Base-by-base conservation (phyloP, 2,113 vertebrate species). In the Siphamia tubifer region DNA sequence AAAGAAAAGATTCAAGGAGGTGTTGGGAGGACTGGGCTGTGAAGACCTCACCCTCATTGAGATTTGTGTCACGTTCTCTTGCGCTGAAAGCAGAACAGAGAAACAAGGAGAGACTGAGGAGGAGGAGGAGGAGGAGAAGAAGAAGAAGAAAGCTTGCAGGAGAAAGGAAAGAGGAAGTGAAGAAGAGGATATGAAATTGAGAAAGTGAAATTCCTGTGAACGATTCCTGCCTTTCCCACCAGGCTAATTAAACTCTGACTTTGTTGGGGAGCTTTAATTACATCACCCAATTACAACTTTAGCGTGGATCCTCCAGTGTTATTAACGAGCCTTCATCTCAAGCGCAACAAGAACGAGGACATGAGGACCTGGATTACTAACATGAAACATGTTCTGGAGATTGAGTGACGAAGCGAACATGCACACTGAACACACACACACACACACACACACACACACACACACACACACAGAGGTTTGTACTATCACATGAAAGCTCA, bases 181-280 rank as follows among this genome's bases (percentile, higher is more conserved):
- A 7, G 44, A 47, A 13, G 23, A 62, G 54, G 56, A 67, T 28
- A 25, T 39, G 5, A 74, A 74, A 76, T 38, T 28, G 45, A 66
- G 61, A 36, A 30, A 53, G 65, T 8, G 56, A 72, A 63, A 77
- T 77, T 80, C 64, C 55, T 23, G 31, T 45, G 35, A 84, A 81
- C 10, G 15, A 70, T 55, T 72, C 62, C 55, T 55, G 68, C 54
- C 35, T 61, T 71, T 80, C 84, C 85, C 86, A 58, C 19, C 57
- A 74, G 89, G 70, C 82, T 87, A 87, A 89, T 92, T 91, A 90
- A 89, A 89, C 87, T 87, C 77, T 82, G 80, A 77, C 83, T 84
- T 79, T 84, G 77, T 88, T 77, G 72, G 79, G 67, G 44, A 78
- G 72, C 77, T 67, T 78, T 89, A 91, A 91, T 87, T 86, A 91